Percentiles rank a stretch among this genome's conserved stretches.
phyloP scores from a whole-genome alignment of 64 coral and sea anemone species.

The Montipora efflorescens region DNA sequence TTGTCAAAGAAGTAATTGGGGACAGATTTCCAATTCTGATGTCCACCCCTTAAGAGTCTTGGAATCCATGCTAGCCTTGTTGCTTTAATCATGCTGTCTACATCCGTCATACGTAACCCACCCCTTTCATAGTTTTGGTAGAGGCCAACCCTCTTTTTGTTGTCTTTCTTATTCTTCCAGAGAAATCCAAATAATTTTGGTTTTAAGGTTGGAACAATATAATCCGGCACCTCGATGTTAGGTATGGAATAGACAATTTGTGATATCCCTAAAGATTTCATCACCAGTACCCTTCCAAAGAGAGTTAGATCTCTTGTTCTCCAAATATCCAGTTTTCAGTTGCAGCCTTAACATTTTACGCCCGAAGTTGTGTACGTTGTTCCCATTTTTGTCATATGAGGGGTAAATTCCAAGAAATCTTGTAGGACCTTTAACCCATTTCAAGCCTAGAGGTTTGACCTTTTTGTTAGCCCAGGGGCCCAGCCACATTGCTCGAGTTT shows the following conservation, averaged over 20 bases:
- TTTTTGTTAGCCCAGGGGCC: neutral
- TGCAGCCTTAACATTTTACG: conserved; percentile 19
- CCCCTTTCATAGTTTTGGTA: neutral
- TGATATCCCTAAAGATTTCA: conserved; percentile 21
- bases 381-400: neutral
- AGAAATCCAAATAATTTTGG: neutral
- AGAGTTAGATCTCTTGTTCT: conserved; percentile 11
- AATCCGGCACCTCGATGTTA: neutral
- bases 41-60: neutral
- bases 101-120: neutral
- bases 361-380: conserved; percentile 2
- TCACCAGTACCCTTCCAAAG: conserved; percentile 12
- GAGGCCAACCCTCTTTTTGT: neutral
- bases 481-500: conserved; percentile 15
- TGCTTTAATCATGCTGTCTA: no score
- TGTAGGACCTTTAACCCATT: conserved; percentile 9
- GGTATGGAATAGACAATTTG: neutral
- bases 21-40: no score
- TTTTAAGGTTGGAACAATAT: neutral
- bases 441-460: neutral
- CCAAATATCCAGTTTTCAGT: conserved; percentile 25
- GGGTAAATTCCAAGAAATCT: neutral
- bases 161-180: neutral
- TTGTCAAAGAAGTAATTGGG: no score
- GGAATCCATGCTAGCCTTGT: neutral